Base-by-base conservation (phyloP, 2,797 vertebrate genomes). In the Hozukius guyotensis region DNA sequence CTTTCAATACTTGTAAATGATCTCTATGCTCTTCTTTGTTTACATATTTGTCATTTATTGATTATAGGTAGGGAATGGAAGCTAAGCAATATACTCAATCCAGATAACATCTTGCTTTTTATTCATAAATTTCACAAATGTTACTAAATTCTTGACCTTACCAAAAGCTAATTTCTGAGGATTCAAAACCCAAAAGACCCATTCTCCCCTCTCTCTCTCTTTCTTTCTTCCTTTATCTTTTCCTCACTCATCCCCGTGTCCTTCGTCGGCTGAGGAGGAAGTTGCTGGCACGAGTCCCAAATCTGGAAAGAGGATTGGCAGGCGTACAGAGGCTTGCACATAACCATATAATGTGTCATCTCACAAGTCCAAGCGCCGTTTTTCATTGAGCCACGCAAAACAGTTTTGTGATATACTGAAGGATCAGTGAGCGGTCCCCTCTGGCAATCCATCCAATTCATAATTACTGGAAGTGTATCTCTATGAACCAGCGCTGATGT, bases 321-420 rank as follows among this genome's bases (percentile, higher is more conserved):
- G 66, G 53, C 6, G 2, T 32, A 55, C 66, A 75, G 56, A 65
- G 49, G 60, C 72, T 80, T 56, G 72, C 34, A 76, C 53, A 71
- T 60, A 73, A 71, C 56, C 81, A 62, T 52, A 73, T 72, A 80
- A 79, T 77, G 64, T 77, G 66, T 80, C 78, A 82, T 65, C 27
- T 9, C 70, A 66, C 42, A 67, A 72, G 77, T 73, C 56, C 62
- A 75, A 32, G 63, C 59, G 32, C 57, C 16, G 8, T 83, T 59
- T 80, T 80, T 72, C 64, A 77, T 31, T 59, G 82, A 78, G 60
- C 68, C 38, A 52, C 3, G n/a, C 2, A 0, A 49, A 70, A 25
- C 81, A 67, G 34, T 71, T 84, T 56, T 63, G 66, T 80, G 76
- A 84, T 72, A 36, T 38, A 70, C 31, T 32, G 49, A 65, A 53